Evolutionary conservation across 2,113 vertebrate species (phyloP), one percentile per base, ranked within the genome.

Genomic region (Muntiacus reevesi): DNA sequence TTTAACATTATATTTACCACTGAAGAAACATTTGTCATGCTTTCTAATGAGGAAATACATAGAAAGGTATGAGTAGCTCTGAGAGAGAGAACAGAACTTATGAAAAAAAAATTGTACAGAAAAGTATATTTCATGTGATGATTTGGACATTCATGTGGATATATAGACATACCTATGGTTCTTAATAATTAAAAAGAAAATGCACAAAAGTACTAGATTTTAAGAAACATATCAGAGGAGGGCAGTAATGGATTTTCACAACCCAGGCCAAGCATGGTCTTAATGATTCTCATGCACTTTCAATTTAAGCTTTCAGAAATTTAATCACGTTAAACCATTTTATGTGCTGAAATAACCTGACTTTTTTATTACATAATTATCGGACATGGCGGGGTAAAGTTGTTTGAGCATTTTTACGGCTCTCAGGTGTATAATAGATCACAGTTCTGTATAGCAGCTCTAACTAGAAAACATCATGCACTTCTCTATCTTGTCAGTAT

Each of bases 401-500:
- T 79, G 23, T 84, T 97, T 81, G 55, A 97, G 83, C 71, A 96
- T 1, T 45, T 88, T 71, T 40, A 2, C 1, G 16, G 54, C 84
- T 98, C 97, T 95, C 91, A 36, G 60, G 71, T 96, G 92, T 60
- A 55, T 43, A 94, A 33, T 89, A 87, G 55, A 97, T 12, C 27
- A 7, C 12, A 52, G 6, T 43, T 93, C 95, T 84, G 52, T 43
- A 67, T 60, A 88, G 95, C 89, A 88, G 54, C 47, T 93, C 93
- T 59, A 95, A 96, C 47, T 79, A 15, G 23, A 78, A 93, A 96
- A 52, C 25, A 52, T 0, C n/a, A 67, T 36, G 0, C 6, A 47
- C 95, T 90, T 86, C 60, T 96, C 95, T 96, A 94, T 94, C 96
- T 97, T 96, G 55, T 30, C 87, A 89, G 59, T 52, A 52, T 83